Evolutionary conservation across 2,888 invertebrate genomes (phyloP).

Genomic region (Mesorhabditis belari): DNA sequence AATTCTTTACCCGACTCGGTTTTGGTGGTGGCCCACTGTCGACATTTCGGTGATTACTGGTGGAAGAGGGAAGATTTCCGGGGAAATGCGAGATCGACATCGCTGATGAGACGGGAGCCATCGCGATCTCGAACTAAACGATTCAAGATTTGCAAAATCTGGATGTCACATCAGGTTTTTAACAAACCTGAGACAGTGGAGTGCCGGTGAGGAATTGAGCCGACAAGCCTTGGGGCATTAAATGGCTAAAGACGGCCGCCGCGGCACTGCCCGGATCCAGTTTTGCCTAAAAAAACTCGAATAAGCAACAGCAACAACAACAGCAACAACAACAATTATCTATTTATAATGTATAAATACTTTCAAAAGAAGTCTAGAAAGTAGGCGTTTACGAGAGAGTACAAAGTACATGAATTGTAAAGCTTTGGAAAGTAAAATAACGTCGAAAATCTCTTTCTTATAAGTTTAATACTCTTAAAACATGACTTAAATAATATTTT

Average conservation of each 20-base stretch:
- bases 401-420: too few species aligned
- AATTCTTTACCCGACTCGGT: background rate
- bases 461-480: too few species aligned
- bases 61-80: too few species aligned
- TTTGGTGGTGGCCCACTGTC: background rate
- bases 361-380: too few species aligned
- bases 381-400: too few species aligned
- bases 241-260: background rate
- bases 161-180: background rate
- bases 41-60: background rate
- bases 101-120: background rate
- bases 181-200: background rate
- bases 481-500: too few species aligned
- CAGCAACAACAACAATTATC: too few species aligned
- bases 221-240: background rate
- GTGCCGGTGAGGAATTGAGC: background rate
- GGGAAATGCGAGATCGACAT: too few species aligned
- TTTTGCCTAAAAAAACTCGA: background rate
- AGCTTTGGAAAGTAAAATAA: too few species aligned
- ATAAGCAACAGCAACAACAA: too few species aligned
- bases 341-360: too few species aligned
- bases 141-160: background rate
- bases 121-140: background rate
- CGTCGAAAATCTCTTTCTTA: too few species aligned
- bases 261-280: background rate